A percentile compares a stretch with the other conserved stretches of the same genome.
These are phyloP conservation scores for Hipposideros larvatus DNA, from an alignment of 2,797 vertebrate genomes.

Conservation along the genomic window DNA sequence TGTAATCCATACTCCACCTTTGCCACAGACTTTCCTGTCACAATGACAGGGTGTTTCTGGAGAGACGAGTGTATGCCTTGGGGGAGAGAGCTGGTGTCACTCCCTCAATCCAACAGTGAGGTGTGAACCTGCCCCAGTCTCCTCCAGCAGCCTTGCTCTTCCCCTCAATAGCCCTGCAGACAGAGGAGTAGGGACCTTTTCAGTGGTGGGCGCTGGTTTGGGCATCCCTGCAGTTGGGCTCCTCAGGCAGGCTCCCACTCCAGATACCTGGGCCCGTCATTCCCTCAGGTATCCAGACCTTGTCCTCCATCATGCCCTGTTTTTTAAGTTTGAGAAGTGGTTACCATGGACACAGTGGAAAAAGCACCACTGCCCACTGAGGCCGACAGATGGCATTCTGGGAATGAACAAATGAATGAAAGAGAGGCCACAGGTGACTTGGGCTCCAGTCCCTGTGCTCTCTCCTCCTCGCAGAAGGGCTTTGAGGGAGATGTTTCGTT, in stretches of 20 bases:
- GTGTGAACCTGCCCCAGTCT: neutral
- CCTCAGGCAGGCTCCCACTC: neutral
- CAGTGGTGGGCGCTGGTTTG: neutral
- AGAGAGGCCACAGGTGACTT: neutral
- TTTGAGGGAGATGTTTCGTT: neutral
- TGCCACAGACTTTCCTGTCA: neutral
- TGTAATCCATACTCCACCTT: neutral
- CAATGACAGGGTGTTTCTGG: neutral
- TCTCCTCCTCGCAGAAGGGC: neutral
- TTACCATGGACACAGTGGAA: neutral
- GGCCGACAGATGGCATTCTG: neutral
- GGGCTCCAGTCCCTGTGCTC: neutral
- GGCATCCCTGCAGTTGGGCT: neutral
- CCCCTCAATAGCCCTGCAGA: neutral
- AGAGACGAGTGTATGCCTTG: neutral
- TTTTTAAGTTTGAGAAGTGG: neutral
- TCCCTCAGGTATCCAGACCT: neutral
- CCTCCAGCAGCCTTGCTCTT: neutral
- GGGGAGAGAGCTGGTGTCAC: neutral
- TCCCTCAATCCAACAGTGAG: neutral
- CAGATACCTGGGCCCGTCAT: neutral
- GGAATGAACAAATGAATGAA: neutral
- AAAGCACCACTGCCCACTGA: neutral
- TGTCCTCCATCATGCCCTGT: neutral
- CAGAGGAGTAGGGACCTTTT: neutral